Base-by-base conservation (phyloP, 35 echinoderm and acorn worm species). In the Apostichopus japonicus region DNA sequence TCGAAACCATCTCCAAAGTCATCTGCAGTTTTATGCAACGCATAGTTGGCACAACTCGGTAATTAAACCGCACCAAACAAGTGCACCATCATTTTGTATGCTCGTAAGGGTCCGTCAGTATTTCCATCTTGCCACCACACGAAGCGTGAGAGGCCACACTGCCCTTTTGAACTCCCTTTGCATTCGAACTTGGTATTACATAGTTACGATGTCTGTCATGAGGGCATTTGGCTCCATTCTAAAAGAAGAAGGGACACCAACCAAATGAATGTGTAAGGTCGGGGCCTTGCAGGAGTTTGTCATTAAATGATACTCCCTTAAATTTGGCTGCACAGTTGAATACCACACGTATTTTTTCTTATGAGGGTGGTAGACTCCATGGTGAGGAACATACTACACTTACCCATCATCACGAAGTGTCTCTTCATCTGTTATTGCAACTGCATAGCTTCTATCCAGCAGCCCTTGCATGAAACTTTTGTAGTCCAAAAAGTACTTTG, bases 31-130 rank as follows among this genome's bases (percentile, higher is more conserved):
- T 71, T 90, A 54, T 90, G 86, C 72, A 96, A 77, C 2, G 93
- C 95, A 79, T 88, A 94, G 54, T 92, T 94, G 22, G 96, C 93
- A 87, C 96, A 97, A 11, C 83, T 86, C 3, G 96, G 96, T 5
- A 93, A 97, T 14, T 90, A 97, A 14, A 93, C 79, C 14, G 93
- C 93, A 58, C 96, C 91, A 87, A 97, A 96, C n/a, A 97, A 23
- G 59, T 95, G 93, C 5, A 91, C 93, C 19, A 70, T 84, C 90
- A 96, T 94, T 63, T 86, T 88, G 71, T 90, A 94, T 53, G 76
- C 80, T 90, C 53, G 56, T 54, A 91, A 65, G 5, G 86, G 84
- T 77, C 87, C 52, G 15, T 65, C 62, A 11, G 93, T 80, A 55
- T 97, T 89, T 44, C 96, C 93, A 56, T 94, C 78, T 21, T 80